Percentiles rank a stretch among this genome's conserved stretches.
Conservation (phyloP, 2,888 invertebrate genomes). For the Cordilura impudica region DNA sequence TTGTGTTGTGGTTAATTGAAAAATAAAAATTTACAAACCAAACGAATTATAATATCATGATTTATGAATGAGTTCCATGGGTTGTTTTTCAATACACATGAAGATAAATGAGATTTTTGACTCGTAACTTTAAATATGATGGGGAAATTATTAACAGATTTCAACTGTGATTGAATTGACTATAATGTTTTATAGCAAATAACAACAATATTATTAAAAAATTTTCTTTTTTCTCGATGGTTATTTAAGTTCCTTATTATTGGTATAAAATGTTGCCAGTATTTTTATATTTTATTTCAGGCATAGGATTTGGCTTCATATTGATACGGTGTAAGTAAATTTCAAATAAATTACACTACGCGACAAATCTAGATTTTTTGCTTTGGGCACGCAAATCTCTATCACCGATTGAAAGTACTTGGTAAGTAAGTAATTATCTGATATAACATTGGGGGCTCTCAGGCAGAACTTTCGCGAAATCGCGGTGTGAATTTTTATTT, state of each 20-base stretch:
- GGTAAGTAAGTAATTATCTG: too few relatives aligned
- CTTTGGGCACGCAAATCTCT: too few relatives aligned
- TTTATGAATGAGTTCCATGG: slow-evolving; percentile 27
- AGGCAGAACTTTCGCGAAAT: too few relatives aligned
- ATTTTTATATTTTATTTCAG: background rate
- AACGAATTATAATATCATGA: slow-evolving; percentile 29
- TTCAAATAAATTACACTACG: too few relatives aligned
- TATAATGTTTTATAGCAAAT: background rate
- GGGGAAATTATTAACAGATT: background rate
- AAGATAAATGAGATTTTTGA: slow-evolving; percentile 51
- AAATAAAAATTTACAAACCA: background rate
- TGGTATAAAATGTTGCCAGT: background rate
- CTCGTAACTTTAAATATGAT: background rate
- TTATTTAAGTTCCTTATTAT: background rate
- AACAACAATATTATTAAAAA: background rate
- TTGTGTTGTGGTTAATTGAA: slow-evolving; percentile 32
- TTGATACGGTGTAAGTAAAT: too few relatives aligned
- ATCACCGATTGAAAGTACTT: too few relatives aligned
- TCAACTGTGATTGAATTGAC: too few relatives aligned
- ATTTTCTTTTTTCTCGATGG: background rate
- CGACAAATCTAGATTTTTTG: too few relatives aligned
- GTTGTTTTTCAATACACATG: slow-evolving; percentile 10
- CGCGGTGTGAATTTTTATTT: too few relatives aligned
- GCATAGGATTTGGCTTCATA: too few relatives aligned
- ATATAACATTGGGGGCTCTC: too few relatives aligned